phyloP scores from a whole-genome alignment of 2,113 vertebrate genomes.

The Cranoglanis bouderius region DNA sequence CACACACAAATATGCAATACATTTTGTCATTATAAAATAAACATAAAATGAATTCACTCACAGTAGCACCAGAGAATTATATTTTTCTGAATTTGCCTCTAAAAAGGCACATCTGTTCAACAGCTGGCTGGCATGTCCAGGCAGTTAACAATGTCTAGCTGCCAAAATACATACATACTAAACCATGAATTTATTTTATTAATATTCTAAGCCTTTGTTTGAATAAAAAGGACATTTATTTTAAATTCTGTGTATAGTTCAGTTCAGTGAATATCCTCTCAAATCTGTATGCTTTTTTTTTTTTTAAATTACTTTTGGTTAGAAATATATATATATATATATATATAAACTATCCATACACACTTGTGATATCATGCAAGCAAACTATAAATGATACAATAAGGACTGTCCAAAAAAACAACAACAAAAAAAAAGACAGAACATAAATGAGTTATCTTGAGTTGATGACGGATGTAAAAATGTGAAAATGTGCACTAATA shows the following conservation, averaged over 20 bases:
- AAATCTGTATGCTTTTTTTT: neutral
- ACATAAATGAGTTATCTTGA: neutral
- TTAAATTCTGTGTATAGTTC: neutral
- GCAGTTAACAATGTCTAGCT: neutral
- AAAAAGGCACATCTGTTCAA: constrained; percentile 18
- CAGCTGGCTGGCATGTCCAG: neutral
- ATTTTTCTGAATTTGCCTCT: neutral
- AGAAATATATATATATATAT: no score
- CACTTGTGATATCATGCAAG: neutral
- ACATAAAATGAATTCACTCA: neutral
- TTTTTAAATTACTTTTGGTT: neutral
- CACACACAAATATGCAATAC: neutral
- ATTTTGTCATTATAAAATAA: neutral
- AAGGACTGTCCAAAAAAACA: neutral
- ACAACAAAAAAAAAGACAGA: neutral
- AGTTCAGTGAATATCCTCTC: neutral
- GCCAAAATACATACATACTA: constrained; percentile 19
- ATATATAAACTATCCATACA: neutral
- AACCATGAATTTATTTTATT: neutral
- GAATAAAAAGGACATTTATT: neutral
- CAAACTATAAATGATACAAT: neutral
- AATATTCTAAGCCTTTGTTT: neutral
- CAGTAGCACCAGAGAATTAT: neutral
- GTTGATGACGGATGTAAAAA: neutral
- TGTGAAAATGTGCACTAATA: neutral